Conservation (phyloP, 2,797 vertebrate species). For the Tadarida brasiliensis region DNA sequence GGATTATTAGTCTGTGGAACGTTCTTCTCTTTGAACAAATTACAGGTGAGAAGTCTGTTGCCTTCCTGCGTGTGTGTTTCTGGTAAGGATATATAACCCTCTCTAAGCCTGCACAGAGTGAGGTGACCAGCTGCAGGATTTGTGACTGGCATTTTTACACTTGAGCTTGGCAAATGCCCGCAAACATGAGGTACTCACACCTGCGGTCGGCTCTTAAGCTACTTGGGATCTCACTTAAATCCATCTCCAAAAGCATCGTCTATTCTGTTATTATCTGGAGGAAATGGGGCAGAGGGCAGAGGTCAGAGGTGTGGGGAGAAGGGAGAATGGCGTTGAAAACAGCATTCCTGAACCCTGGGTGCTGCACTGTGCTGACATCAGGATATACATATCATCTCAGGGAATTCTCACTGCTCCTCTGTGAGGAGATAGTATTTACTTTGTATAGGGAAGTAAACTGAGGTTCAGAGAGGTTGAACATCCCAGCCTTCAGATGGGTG, state of each 20-base stretch:
- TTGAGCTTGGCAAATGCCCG: neutral
- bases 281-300: neutral
- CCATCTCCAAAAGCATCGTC: neutral
- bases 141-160: neutral
- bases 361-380: neutral
- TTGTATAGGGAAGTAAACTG: neutral
- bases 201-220: neutral
- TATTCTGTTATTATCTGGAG: neutral
- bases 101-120: neutral
- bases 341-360: neutral
- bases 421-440: neutral
- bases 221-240: neutral
- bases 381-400: neutral
- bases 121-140: neutral
- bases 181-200: neutral
- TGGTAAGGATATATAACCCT: neutral
- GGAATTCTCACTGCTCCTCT: neutral
- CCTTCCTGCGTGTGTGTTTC: neutral
- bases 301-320: neutral
- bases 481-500: neutral
- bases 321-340: neutral
- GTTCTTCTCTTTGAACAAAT: neutral
- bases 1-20: neutral
- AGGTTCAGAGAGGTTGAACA: neutral
- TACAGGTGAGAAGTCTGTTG: neutral